Percentiles rank a stretch among this genome's conserved stretches.
phyloP scores from a whole-genome alignment of 2,888 invertebrate species.

The Ophion ventricosus region DNA sequence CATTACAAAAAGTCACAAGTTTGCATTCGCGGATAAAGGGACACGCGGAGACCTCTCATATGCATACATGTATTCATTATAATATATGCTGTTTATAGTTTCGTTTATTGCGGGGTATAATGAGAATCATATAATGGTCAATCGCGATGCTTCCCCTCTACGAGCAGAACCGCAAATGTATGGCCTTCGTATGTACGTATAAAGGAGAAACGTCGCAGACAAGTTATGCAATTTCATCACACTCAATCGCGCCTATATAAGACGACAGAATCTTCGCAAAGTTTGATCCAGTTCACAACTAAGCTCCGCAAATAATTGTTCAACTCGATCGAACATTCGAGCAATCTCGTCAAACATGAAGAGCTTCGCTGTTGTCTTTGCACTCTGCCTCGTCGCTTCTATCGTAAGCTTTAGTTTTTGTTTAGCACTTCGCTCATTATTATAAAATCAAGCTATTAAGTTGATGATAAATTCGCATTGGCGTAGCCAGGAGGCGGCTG shows the following conservation, averaged over 20 bases:
- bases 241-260: slow-evolving; percentile 42
- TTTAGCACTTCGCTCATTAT: background rate
- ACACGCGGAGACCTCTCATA: background rate
- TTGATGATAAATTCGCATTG: background rate
- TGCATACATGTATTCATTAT: slow-evolving; percentile 14
- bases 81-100: slow-evolving; percentile 3
- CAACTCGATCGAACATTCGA: slow-evolving; percentile 11
- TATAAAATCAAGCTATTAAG: background rate
- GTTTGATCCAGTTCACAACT: slow-evolving; percentile 37
- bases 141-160: slow-evolving; percentile 18
- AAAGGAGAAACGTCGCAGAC: slow-evolving; percentile 8
- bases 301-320: slow-evolving; percentile 39
- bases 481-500: too few relatives aligned
- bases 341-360: slow-evolving; percentile 69
- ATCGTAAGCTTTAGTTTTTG: slow-evolving; percentile 67
- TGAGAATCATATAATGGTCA: slow-evolving; percentile 33
- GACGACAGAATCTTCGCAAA: slow-evolving; percentile 23
- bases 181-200: background rate
- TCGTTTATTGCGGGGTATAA: slow-evolving; percentile 27
- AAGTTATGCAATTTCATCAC: slow-evolving; percentile 15
- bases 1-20: background rate
- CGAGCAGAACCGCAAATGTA: background rate
- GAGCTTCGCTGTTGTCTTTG: slow-evolving; percentile 66
- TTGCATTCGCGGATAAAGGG: slow-evolving; percentile 15
- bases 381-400: slow-evolving; percentile 68